These are phyloP conservation scores for Dascyllus trimaculatus DNA, from an alignment of 2,113 vertebrate species.

Conservation along the genomic window DNA sequence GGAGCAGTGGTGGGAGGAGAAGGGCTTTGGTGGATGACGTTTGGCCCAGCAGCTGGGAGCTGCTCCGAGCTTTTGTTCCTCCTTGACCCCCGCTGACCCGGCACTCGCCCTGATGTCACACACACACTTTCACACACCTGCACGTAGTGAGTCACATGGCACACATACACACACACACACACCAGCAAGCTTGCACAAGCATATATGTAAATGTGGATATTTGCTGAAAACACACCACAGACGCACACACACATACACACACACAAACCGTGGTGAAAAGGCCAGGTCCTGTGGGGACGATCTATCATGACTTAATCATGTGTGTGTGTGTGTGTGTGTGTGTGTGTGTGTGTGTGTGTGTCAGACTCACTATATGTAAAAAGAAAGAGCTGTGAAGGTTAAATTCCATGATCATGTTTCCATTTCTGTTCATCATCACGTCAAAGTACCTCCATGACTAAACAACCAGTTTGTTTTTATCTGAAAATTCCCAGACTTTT, in stretches of 20 bases:
- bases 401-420: not conserved
- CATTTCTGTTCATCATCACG: not conserved
- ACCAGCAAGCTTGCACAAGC: not conserved
- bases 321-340: slow-evolving; percentile 8
- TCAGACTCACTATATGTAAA: not conserved
- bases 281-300: slow-evolving; percentile 50
- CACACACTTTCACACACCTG: slow-evolving; percentile 57
- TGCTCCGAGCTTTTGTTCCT: slow-evolving; percentile 70
- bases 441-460: too few relatives aligned
- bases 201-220: slow-evolving; percentile 47
- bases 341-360: slow-evolving; percentile 37
- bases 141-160: slow-evolving; percentile 45
- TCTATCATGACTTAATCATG: slow-evolving; percentile 77
- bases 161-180: slow-evolving; percentile 1
- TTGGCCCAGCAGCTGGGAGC: slow-evolving; percentile 83
- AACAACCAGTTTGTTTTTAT: too few relatives aligned
- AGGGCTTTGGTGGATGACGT: slow-evolving; percentile 49
- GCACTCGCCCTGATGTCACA: slow-evolving; percentile 75
- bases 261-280: slow-evolving; percentile 29
- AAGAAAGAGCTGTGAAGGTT: not conserved
- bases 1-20: slow-evolving; percentile 12
- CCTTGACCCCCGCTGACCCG: slow-evolving; percentile 70
- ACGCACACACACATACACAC: not conserved
- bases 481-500: not conserved
- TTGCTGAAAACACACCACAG: slow-evolving; percentile 21